These are phyloP conservation scores for Marisa cornuarietis DNA, from an alignment of 1,140 invertebrate genomes.

Conservation along the genomic window DNA sequence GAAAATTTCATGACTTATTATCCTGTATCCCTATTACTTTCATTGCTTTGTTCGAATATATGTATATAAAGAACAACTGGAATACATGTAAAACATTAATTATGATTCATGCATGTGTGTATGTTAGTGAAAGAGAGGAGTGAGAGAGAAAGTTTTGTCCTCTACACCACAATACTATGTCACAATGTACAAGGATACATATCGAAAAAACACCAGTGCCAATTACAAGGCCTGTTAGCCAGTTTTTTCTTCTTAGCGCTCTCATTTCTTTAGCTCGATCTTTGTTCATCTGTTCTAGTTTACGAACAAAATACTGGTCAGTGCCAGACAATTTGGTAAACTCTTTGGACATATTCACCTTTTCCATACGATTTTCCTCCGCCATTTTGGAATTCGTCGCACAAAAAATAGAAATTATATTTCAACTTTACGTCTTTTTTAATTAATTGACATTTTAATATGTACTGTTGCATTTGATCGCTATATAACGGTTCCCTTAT, in stretches of 20 bases:
- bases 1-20: too few relatives aligned
- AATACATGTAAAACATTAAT: not conserved
- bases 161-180: not conserved
- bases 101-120: not conserved
- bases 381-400: slow-evolving; percentile 23
- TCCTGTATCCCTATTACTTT: too few relatives aligned
- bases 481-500: not conserved
- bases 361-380: slow-evolving; percentile 28
- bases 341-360: slow-evolving; percentile 43
- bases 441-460: not conserved
- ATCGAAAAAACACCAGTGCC: slow-evolving; percentile 36
- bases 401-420: not conserved
- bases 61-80: not conserved
- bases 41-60: too few relatives aligned
- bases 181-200: slow-evolving; percentile 39
- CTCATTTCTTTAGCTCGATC: slow-evolving; percentile 32
- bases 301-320: slow-evolving; percentile 40
- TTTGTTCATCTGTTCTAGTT: slow-evolving; percentile 41
- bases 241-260: slow-evolving; percentile 23
- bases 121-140: too few relatives aligned
- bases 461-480: not conserved
- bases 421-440: not conserved
- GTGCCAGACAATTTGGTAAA: slow-evolving; percentile 30
- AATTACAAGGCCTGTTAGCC: slow-evolving; percentile 24
- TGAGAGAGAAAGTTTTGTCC: too few relatives aligned